Evolutionary conservation across 2,888 invertebrate species (phyloP), one percentile per base, ranked within the genome.

Genomic region (Urechis unicinctus): DNA sequence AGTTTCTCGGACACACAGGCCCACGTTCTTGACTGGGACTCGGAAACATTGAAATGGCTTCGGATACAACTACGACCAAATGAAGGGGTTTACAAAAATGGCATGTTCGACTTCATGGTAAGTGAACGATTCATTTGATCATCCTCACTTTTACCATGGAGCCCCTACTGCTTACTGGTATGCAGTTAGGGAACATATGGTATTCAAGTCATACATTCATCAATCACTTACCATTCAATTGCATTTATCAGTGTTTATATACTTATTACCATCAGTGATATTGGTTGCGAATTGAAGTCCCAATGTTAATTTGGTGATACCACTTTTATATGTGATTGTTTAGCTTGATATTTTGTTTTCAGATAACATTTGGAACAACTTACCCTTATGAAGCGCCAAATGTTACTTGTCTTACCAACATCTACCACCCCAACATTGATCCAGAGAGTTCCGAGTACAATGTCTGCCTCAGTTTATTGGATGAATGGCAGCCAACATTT

Each of bases 341-440:
- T n/a, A n/a, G n/a, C n/a, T n/a, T n/a, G n/a, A n/a, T n/a, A n/a
- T 2, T 25, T 26, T 25, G 17, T 28, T 9, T 25, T n/a, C 5
- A 43, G 42, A 31, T 53, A 5, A 53, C 17, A 53, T 46, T 53
- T 24, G n/a, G 28, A 26, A 25, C 25, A 25, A 26, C 25, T 80
- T 95, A 94, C 81, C 94, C 95, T 42, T 91, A 92, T 71, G 91
- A 92, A 77, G 91, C 93, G 48, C 95, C 95, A 31, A 91, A 91
- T 81, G 94, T 95, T 36, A 92, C 92, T 79, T 95, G 94, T 80
- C 90, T 91, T 81, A 94, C 93, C 44, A 87, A 88, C 69, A 91
- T 95, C 53, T 95, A 94, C 79, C 95, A 96, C 80, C 95, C 95
- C 24, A 96, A 96, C 78, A 95, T 96, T 77, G 60, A 60, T 44